Percentiles rank a stretch among this genome's conserved stretches.
phyloP scores from a whole-genome alignment of 2,113 vertebrate species.

The Natator depressus region DNA sequence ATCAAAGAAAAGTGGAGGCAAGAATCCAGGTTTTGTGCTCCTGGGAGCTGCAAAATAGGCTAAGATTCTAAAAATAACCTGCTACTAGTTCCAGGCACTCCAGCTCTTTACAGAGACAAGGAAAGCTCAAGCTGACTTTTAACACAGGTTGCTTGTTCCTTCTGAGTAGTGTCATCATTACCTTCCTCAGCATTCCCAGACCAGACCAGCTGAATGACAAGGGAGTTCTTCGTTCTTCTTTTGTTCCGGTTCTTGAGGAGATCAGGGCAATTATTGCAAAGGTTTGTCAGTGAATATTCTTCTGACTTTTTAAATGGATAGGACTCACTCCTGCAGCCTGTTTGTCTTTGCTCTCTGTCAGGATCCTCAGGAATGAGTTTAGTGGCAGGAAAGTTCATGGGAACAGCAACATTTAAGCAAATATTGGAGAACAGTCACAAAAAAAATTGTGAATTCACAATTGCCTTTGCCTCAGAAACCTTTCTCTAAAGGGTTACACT shows the following conservation, averaged over 20 bases:
- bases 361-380: not conserved
- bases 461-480: not conserved
- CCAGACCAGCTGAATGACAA: conserved; percentile 16
- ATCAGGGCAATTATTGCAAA: not conserved
- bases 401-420: not conserved
- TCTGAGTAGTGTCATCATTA: conserved; percentile 52
- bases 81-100: conserved; percentile 68
- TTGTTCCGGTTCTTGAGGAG: fast-evolving
- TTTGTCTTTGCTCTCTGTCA: not conserved
- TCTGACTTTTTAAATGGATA: fast-evolving
- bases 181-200: conserved; percentile 43
- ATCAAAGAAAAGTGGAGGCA: conserved; percentile 51
- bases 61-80: conserved; percentile 72
- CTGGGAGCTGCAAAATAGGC: conserved; percentile 72
- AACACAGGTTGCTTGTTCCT: conserved; percentile 22
- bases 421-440: no score
- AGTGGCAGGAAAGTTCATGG: not conserved
- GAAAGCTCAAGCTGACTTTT: conserved; percentile 47
- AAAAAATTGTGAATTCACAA: not conserved
- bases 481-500: not conserved
- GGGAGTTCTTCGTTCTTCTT: not conserved
- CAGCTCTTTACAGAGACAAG: conserved; percentile 17
- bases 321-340: fast-evolving
- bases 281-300: not conserved
- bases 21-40: conserved; percentile 42